Base-by-base conservation (phyloP, 2,888 invertebrate species). In the Agrilus mali region DNA sequence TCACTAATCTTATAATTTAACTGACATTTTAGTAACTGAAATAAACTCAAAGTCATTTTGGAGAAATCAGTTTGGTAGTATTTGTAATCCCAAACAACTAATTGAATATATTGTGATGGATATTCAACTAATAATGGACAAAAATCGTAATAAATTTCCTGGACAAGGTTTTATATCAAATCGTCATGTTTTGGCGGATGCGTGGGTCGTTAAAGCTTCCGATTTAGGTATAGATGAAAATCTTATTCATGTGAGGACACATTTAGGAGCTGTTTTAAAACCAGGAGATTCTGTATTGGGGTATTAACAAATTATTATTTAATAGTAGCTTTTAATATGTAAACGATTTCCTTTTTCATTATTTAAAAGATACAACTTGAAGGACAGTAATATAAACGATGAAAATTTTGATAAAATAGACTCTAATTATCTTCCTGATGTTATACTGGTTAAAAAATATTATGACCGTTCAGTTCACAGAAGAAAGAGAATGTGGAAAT, bases 31-130 rank as follows among this genome's bases (percentile, higher is more conserved):
- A 88, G 90, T 89, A 56, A 87, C 90, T 51, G 94, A 95, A 65
- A 61, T 96, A 6, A 82, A 74, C 47, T 74, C 85, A 7, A 79
- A 78, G 2, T 71, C 77, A 1, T 98, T 82, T 65, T 97, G 89
- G 85, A 74, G 94, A 50, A 70, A 80, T 47, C 88, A 90, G 4
- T 97, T 97, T 63, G 76, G 78, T 42, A 77, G 85, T 20, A 80
- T 98, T 47, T 93, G 90, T 59, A 84, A 87, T 60, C 88, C 92
- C 1, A 93, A 89, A 61, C 90, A 94, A 59, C 67, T 97, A 47
- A 79, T 82, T 1, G 90, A 96, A 63, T 98, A 87, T 61, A 78
- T 89, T 55, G 89, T 98, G 1, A 92, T 98, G 87, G 89, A 98
- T 60, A 80, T 92, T 45, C 96, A 96, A 55, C 72, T 78, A 35